Base-by-base conservation (phyloP, 1,140 invertebrate genomes). In the Neodiprion fabricii region DNA sequence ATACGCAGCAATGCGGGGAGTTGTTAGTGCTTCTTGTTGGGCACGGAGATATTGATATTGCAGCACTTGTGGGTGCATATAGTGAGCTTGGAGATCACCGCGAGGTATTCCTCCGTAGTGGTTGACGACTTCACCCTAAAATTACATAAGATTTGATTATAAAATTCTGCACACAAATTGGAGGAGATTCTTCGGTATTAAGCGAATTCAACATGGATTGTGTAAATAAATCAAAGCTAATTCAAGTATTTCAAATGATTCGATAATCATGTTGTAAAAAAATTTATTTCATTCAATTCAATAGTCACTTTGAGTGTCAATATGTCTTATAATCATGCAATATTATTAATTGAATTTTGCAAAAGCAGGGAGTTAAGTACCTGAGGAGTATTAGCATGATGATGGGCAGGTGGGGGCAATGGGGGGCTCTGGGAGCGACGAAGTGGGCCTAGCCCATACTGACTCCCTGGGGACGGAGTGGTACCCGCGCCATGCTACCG, bases 351-450 rank as follows among this genome's bases (percentile, higher is more conserved):
- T 12, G n/a, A 61, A 61, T 17, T 61, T 61, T 61, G 53, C 53
- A 61, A 61, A 68, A 73, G 70, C 70, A 40, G 21, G 40, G 48
- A 48, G 74, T 76, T 81, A 80, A 82, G 79, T 90, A 95, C 94
- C 93, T 93, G 92, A 86, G 93, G 92, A 87, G 93, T 92, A 85
- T 94, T 94, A 88, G 91, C 92, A 86, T 95, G 94, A 90, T 94
- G 93, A 87, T 95, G 94, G 78, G 94, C 94, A 80, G 94, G 94
- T 82, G 93, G 94, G 79, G 94, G 87, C 80, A 87, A 74, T 76
- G 86, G 86, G 78, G 87, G 93, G 87, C 93, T 94, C 89, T 93
- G 91, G 73, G 90, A 85, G 49, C 87, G 83, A 84, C 87, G 88
- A 9, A 85, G 84, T 67, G 85, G 81, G 10, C 85, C 85, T 74